Conservation (phyloP, 2,113 vertebrate species). For the Bos indicus region DNA sequence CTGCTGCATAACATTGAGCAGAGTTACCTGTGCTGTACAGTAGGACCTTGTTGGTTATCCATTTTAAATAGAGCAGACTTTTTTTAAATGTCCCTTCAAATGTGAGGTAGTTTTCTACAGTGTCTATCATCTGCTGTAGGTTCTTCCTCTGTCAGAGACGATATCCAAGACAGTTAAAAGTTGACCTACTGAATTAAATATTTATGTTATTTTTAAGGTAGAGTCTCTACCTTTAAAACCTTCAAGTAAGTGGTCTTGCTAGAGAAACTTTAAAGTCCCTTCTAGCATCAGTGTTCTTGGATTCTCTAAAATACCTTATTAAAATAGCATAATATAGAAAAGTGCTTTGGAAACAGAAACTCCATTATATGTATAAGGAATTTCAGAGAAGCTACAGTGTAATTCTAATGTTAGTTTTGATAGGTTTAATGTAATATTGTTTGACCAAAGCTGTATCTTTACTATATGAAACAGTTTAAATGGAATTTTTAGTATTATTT, state of each 20-base stretch:
- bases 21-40: not conserved
- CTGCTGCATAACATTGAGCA: not conserved
- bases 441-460: not conserved
- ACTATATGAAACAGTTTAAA: not conserved
- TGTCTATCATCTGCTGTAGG: not conserved
- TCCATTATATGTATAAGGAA: not conserved
- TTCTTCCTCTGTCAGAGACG: not conserved
- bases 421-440: not conserved
- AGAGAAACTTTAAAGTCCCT: not conserved
- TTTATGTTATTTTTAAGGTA: not conserved
- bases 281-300: not conserved
- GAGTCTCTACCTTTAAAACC: not conserved
- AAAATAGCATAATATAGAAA: not conserved
- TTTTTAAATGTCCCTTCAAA: not conserved
- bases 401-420: not conserved
- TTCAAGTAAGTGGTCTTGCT: constrained; percentile 3
- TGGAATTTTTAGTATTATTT: not conserved
- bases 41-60: not conserved
- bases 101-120: not conserved
- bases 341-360: not conserved
- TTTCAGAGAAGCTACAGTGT: not conserved
- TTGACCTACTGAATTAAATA: not conserved
- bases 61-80: not conserved
- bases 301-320: not conserved
- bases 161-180: not conserved